A percentile compares a stretch with the other conserved stretches of the same genome.
Evolutionary conservation across 2,797 vertebrate species (phyloP).

Genomic region (Fringilla coelebs): DNA sequence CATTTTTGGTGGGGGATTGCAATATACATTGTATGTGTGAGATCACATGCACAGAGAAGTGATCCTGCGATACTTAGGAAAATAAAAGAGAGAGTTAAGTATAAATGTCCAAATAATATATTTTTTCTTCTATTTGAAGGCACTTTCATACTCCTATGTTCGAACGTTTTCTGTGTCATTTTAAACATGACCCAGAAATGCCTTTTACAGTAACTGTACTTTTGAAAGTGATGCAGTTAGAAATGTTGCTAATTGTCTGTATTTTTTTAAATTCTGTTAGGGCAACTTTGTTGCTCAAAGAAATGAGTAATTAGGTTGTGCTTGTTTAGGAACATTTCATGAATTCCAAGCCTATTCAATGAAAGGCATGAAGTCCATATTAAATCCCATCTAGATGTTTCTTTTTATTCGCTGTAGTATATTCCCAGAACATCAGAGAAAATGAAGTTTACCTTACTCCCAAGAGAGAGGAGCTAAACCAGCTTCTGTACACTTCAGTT

Average conservation of each 20-base stretch:
- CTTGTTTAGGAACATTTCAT: not conserved
- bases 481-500: not conserved
- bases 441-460: not conserved
- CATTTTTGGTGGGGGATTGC: not conserved
- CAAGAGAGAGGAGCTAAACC: not conserved
- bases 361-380: not conserved
- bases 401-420: not conserved
- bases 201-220: not conserved
- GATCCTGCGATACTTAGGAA: not conserved
- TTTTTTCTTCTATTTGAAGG: conserved; percentile 6
- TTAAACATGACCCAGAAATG: not conserved
- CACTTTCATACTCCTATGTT: not conserved
- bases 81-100: not conserved
- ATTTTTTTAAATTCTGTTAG: not conserved
- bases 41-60: not conserved
- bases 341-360: not conserved
- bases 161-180: not conserved
- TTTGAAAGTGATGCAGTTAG: not conserved
- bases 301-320: not conserved
- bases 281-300: not conserved
- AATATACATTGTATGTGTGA: not conserved
- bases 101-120: not conserved
- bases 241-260: not conserved
- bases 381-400: not conserved
- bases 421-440: not conserved